phyloP scores from a whole-genome alignment of 2,797 vertebrate species.

The Enteromius thamalakanensis region DNA sequence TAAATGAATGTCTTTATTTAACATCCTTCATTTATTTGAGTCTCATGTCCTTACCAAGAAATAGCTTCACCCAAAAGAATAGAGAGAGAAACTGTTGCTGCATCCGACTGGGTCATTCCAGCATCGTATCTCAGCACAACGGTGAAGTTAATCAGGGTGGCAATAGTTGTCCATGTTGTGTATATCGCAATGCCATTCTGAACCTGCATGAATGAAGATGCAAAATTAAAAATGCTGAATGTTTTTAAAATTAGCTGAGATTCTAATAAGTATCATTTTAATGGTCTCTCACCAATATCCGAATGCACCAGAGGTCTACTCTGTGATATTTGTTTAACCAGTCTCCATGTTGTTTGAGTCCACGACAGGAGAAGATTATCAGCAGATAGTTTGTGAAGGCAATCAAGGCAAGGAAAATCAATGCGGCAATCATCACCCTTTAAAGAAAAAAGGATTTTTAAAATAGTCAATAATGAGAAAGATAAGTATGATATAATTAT shows the following conservation, averaged over 20 bases:
- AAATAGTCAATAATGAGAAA: background rate
- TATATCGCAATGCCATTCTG: constrained; percentile 84
- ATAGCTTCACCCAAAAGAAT: constrained; percentile 62
- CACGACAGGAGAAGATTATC: constrained; percentile 74
- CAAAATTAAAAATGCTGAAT: background rate
- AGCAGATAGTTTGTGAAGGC: constrained; percentile 70
- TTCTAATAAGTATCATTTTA: background rate
- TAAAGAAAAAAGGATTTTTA: background rate
- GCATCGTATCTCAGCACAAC: constrained; percentile 75
- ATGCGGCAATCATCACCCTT: constrained; percentile 74
- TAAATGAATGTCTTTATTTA: background rate
- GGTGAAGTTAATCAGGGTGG: constrained; percentile 79
- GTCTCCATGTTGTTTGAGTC: constrained; percentile 65
- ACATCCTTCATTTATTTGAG: background rate
- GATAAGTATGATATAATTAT: background rate
- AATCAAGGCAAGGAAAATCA: constrained; percentile 76
- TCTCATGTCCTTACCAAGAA: constrained; percentile 65
- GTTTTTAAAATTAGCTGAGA: background rate
- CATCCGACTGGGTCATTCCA: constrained; percentile 62
- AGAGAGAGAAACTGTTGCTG: constrained; percentile 67
- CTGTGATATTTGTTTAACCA: constrained; percentile 79
- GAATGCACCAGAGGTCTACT: constrained; percentile 82
- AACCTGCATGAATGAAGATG: constrained; percentile 67
- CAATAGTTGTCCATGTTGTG: constrained; percentile 82
- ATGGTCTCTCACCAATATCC: constrained; percentile 75